These are phyloP conservation scores for Caenorhabditis drosophilae DNA, from an alignment of 2,888 invertebrate species.

Conservation along the genomic window DNA sequence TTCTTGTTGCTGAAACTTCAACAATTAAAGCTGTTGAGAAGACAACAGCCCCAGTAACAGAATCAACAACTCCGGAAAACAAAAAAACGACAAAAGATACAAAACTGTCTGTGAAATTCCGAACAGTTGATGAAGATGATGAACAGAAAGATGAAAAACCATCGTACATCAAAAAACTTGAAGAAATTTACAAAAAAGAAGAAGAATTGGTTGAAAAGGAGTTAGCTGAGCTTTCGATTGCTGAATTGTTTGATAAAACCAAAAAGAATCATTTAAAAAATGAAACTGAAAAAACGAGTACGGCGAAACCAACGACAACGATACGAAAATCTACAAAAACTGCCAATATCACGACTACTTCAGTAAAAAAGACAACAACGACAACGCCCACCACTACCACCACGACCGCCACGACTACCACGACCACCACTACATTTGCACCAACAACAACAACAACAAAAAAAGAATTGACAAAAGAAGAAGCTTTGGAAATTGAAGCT, in stretches of 20 bases:
- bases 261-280: neutral
- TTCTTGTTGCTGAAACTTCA: neutral
- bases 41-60: conserved; percentile 2
- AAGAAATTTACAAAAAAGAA: conserved; percentile 44
- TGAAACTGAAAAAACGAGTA: conserved; percentile 6
- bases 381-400: conserved; percentile 13
- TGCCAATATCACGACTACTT: conserved; percentile 1
- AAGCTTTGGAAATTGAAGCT: conserved; percentile 23
- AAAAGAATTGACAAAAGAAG: conserved; percentile 21
- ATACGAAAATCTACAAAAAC: conserved; percentile 6
- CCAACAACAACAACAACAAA: conserved; percentile 28
- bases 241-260: conserved; percentile 29
- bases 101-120: conserved; percentile 25
- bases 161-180: conserved; percentile 35
- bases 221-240: conserved; percentile 25
- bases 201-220: conserved; percentile 31
- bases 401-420: conserved; percentile 24
- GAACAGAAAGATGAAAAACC: conserved; percentile 33
- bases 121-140: conserved; percentile 30
- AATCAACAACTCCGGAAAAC: conserved; percentile 6
- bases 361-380: conserved; percentile 10
- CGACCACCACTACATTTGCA: conserved; percentile 22
- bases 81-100: conserved; percentile 12
- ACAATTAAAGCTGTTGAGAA: neutral
- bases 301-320: conserved; percentile 1